Evolutionary conservation across 2,888 invertebrate species (phyloP).

Genomic region (Mimumesa dahlbomi): DNA sequence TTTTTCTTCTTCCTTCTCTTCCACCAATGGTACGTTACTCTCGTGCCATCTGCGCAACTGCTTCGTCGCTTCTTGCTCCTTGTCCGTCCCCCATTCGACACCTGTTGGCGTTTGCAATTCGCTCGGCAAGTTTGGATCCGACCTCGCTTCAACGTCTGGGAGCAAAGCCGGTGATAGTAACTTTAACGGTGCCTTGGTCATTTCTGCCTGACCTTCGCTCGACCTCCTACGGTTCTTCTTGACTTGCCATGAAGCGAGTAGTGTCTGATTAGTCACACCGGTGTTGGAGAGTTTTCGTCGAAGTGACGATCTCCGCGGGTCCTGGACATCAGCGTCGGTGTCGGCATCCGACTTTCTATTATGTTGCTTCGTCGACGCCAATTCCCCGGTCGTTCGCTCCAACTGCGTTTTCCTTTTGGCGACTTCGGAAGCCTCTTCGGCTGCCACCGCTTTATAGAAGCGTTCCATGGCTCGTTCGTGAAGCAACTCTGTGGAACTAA

Average conservation of each 20-base stretch:
- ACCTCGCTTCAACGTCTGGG: constrained; percentile 60
- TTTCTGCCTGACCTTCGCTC: constrained; percentile 74
- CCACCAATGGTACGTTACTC: constrained; percentile 59
- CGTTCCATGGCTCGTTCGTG: constrained; percentile 92
- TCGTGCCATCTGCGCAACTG: constrained; percentile 69
- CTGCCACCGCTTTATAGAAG: constrained; percentile 89
- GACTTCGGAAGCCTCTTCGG: constrained; percentile 86
- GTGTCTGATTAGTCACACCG: constrained; percentile 65
- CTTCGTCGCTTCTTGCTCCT: constrained; percentile 46
- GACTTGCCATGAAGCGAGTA: constrained; percentile 67
- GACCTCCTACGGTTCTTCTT: constrained; percentile 72
- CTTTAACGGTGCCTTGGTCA: constrained; percentile 42
- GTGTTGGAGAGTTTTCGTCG: constrained; percentile 82
- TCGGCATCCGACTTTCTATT: neutral
- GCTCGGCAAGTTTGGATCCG: constrained; percentile 73
- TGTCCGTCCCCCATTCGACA: constrained; percentile 48
- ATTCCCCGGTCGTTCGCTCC: constrained; percentile 72
- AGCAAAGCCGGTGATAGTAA: constrained; percentile 49
- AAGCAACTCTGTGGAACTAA: constrained; percentile 91
- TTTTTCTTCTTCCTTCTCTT: constrained; percentile 38
- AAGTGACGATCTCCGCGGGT: constrained; percentile 57
- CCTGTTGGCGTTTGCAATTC: constrained; percentile 39
- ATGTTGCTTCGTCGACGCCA: constrained; percentile 59
- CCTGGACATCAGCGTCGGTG: neutral
- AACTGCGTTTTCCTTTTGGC: constrained; percentile 63